phyloP scores from a whole-genome alignment of 1,140 invertebrate genomes.

The Zophobas morio region DNA sequence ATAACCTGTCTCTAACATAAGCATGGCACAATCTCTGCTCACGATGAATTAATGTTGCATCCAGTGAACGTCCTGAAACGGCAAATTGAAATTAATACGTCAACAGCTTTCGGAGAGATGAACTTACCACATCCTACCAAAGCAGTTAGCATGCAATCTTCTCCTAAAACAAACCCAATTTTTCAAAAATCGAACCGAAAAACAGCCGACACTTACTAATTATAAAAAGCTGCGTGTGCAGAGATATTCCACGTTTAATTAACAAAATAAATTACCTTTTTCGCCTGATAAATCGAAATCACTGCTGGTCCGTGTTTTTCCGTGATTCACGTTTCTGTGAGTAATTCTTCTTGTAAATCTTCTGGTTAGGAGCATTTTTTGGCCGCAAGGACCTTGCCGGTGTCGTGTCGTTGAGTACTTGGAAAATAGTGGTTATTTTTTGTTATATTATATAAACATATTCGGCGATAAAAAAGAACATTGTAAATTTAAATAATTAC shows the following conservation, averaged over 20 bases:
- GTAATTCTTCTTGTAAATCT: background rate
- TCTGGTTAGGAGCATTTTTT: background rate
- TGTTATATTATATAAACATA: slow-evolving; percentile 38
- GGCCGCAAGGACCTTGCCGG: background rate
- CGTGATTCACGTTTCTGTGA: background rate
- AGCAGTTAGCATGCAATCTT: too few species aligned
- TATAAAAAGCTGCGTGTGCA: background rate
- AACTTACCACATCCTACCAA: too few species aligned
- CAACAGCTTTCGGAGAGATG: too few species aligned
- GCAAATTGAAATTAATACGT: too few species aligned
- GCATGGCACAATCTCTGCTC: too few species aligned
- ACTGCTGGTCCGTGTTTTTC: background rate
- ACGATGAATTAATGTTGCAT: too few species aligned
- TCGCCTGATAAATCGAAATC: slow-evolving; percentile 19
- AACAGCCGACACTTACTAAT: slow-evolving; percentile 13
- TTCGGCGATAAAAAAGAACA: slow-evolving; percentile 42
- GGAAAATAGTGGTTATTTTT: slow-evolving; percentile 18
- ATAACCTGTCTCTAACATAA: too few species aligned
- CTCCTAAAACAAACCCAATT: background rate
- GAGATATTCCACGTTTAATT: slow-evolving; percentile 14
- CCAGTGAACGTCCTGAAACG: too few species aligned
- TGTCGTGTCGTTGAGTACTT: background rate
- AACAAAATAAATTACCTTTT: slow-evolving; percentile 34
- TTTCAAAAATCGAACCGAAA: slow-evolving; percentile 1
- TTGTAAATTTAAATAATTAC: slow-evolving; percentile 52